Percentiles rank a stretch among this genome's conserved stretches.
These are phyloP conservation scores for Symphodus melops DNA, from an alignment of 2,113 vertebrate genomes.

Conservation along the genomic window DNA sequence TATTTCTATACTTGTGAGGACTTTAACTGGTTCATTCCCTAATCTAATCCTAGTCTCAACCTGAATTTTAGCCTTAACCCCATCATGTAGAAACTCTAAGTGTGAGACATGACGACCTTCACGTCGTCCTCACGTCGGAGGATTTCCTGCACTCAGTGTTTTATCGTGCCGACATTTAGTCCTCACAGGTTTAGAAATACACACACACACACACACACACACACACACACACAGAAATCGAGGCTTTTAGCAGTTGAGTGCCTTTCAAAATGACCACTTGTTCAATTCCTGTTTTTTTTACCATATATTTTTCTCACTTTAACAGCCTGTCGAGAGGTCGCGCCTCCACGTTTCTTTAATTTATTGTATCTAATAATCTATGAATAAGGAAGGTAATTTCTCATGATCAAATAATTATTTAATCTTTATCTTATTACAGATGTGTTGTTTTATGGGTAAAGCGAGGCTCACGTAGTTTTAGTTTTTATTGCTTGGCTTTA, in stretches of 20 bases:
- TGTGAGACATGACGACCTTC: constrained; percentile 15
- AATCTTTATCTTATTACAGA: constrained; percentile 71
- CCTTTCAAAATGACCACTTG: constrained; percentile 97
- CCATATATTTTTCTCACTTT: constrained; percentile 55
- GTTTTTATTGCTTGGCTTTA: constrained; percentile 48
- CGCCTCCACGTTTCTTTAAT: constrained; percentile 55
- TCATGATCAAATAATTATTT: constrained; percentile 78
- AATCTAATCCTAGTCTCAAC: constrained; percentile 36
- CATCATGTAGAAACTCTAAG: constrained; percentile 37
- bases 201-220: constrained; percentile 82
- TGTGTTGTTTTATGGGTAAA: constrained; percentile 68
- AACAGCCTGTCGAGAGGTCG: constrained; percentile 45
- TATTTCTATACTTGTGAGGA: constrained; percentile 69
- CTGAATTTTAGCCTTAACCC: constrained; percentile 64
- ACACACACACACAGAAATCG: constrained; percentile 70
- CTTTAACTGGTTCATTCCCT: constrained; percentile 31
- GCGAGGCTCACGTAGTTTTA: constrained; percentile 47
- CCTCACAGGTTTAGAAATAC: constrained; percentile 64
- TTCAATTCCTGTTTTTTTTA: constrained; percentile 75
- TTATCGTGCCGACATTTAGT: constrained; percentile 22
- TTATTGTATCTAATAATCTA: constrained; percentile 67
- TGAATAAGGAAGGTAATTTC: constrained; percentile 66
- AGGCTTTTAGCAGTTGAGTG: constrained; percentile 96
- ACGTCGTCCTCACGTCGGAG: constrained; percentile 33
- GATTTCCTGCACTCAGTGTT: constrained; percentile 18